Conservation (phyloP, 2,888 invertebrate genomes). For the Parthenolecanium corni region DNA sequence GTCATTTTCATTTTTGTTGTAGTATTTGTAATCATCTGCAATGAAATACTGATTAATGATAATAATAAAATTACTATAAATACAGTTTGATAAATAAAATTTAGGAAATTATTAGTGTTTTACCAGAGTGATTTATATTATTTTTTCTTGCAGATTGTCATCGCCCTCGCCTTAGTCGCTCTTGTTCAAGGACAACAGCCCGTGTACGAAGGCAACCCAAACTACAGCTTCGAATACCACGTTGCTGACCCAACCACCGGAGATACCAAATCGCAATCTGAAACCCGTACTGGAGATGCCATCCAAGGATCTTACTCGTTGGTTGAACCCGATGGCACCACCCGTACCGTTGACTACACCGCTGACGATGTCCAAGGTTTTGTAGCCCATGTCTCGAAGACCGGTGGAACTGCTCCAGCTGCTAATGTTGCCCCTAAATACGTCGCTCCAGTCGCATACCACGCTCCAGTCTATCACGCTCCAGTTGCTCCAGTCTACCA, state of each 20-base stretch:
- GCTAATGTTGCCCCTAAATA: conserved; percentile 25
- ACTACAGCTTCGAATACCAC: conserved; percentile 35
- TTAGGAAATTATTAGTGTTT: no score
- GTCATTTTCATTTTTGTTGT: no score
- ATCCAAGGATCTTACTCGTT: conserved; percentile 34
- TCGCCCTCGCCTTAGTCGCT: conserved; percentile 13
- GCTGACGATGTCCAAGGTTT: conserved; percentile 35
- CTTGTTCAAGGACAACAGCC: conserved; percentile 17
- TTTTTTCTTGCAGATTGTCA: no score
- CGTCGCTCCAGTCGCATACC: conserved; percentile 15
- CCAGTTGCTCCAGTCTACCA: no score
- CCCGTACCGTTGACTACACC: conserved; percentile 34
- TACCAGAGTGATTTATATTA: no score
- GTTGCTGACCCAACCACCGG: conserved; percentile 35
- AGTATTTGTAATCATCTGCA: no score
- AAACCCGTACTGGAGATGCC: conserved; percentile 34
- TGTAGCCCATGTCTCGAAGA: conserved; percentile 33
- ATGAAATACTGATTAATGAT: no score
- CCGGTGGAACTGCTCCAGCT: conserved; percentile 28
- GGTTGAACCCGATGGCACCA: conserved; percentile 34
- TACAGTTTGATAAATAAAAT: no score
- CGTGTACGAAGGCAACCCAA: conserved; percentile 33
- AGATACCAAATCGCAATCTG: conserved; percentile 35
- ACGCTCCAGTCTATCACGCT: conserved; percentile 30
- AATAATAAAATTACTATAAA: no score